Evolutionary conservation across 2,888 invertebrate genomes (phyloP), one percentile per base, ranked within the genome.

Genomic region (Drosophila neonasuta): DNA sequence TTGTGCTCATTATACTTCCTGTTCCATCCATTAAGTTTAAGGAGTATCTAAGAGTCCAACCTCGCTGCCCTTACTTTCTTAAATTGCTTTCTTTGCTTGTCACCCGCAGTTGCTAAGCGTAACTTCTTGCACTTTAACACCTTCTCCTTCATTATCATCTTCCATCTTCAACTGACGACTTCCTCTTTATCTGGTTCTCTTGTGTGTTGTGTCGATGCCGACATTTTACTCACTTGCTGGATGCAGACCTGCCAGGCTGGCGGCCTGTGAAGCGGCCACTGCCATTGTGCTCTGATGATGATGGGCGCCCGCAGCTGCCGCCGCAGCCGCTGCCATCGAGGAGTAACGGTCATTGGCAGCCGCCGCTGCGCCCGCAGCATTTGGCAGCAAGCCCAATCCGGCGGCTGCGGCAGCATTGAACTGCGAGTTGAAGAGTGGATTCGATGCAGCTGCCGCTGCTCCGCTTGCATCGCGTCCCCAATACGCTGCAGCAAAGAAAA

Each of bases 181-280:
- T 44, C 8, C 3, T 29, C 4, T 9, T 30, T n/a, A 39, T 44
- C 8, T 6, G 7, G 15, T 36, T 36, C 5, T n/a, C 36, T n/a
- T 42, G 39, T 45, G 36, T 63, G 57, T 57, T 39, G 62, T 44
- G 46, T 70, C 71, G 71, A 68, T 81, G 81, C 81, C 81, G 81
- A 81, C 81, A 71, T 86, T 85, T 78, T 84, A 90, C 91, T 91
- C 89, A 95, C 95, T 95, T 87, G 95, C 94, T 65, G 95, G 95
- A 88, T 94, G 94, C 87, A 96, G 92, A 75, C 96, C 96, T 75
- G 91, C 91, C 86, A 96, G 92, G 88, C 95, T 95, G 58, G 96
- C 96, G 41, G 96, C 96, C 91, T 96, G 96, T 89, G 95, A 96
- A 77, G 96, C 96, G 55, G 96, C 96, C 80, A 96, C 96, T 77